These are phyloP conservation scores for Urocolius indicus DNA, from an alignment of 2,113 vertebrate species.

Conservation along the genomic window DNA sequence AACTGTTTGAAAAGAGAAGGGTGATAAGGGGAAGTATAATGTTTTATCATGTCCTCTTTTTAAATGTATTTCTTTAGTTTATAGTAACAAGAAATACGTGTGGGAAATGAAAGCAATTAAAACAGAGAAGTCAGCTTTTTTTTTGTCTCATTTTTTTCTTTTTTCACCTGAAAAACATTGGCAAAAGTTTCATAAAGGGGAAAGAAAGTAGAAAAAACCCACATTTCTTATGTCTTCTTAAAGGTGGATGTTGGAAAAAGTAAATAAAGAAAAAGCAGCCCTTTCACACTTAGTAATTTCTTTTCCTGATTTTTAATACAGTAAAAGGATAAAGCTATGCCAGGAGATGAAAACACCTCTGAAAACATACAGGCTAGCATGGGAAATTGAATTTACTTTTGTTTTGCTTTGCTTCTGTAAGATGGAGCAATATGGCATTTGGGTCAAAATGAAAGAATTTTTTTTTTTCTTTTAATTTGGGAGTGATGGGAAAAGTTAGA, in stretches of 20 bases:
- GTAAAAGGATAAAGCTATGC: neutral
- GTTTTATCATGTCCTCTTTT: neutral
- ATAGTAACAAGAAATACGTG: neutral
- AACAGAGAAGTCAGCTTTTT: neutral
- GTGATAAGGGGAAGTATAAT: rapidly evolving
- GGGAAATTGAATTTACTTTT: neutral
- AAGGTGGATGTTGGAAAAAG: neutral
- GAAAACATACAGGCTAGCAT: neutral
- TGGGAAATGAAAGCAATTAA: neutral
- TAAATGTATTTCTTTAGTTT: neutral
- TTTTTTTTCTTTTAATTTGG: neutral
- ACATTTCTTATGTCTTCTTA: neutral
- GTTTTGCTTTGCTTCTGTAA: neutral
- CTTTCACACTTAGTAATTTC: neutral
- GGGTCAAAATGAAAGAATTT: neutral
- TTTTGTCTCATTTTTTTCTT: neutral
- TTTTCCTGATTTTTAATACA: neutral
- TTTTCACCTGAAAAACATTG: neutral
- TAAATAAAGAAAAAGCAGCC: neutral
- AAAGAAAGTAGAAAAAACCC: neutral
- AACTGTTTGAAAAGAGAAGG: neutral
- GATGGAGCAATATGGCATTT: neutral
- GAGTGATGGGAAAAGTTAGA: neutral
- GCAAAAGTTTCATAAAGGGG: neutral
- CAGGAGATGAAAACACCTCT: neutral